A percentile compares a stretch with the other conserved stretches of the same genome.
phyloP scores from a whole-genome alignment of 2,113 vertebrate species.

The Donacobius atricapilla region DNA sequence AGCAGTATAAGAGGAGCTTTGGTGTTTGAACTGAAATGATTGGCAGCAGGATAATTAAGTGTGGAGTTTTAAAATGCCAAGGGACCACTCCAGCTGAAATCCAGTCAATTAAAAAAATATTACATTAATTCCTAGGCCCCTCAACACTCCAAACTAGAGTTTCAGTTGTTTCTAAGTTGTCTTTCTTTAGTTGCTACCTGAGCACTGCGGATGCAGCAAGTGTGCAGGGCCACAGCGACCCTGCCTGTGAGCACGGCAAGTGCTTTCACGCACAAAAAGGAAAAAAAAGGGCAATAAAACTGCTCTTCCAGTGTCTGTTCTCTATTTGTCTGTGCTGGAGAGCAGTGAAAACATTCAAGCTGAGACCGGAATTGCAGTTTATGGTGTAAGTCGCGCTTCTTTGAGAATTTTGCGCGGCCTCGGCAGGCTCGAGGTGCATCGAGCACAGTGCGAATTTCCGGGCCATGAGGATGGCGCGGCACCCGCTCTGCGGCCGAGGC shows the following conservation, averaged over 20 bases:
- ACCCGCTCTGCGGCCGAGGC: too few relatives aligned
- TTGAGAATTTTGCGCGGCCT: accelerated
- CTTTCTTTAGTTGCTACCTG: neutral
- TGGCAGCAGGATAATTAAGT: neutral
- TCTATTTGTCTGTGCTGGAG: neutral
- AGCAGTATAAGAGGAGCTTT: neutral
- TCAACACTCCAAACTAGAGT: neutral
- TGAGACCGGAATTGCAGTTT: accelerated
- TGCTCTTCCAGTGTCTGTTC: neutral
- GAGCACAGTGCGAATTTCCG: accelerated
- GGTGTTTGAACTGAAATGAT: neutral
- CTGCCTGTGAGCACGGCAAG: neutral
- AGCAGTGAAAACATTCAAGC: neutral
- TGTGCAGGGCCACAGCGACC: neutral
- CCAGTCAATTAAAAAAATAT: neutral
- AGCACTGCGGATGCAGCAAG: neutral
- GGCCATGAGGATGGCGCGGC: accelerated
- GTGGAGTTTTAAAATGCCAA: neutral
- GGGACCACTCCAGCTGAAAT: neutral
- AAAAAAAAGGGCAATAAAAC: neutral
- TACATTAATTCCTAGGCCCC: neutral
- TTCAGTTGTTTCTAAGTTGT: neutral
- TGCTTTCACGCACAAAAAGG: neutral
- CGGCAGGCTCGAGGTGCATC: accelerated
- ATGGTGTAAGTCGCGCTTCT: accelerated